These are phyloP conservation scores for Electrophaes corylata DNA, from an alignment of 2,888 invertebrate species.

Conservation along the genomic window DNA sequence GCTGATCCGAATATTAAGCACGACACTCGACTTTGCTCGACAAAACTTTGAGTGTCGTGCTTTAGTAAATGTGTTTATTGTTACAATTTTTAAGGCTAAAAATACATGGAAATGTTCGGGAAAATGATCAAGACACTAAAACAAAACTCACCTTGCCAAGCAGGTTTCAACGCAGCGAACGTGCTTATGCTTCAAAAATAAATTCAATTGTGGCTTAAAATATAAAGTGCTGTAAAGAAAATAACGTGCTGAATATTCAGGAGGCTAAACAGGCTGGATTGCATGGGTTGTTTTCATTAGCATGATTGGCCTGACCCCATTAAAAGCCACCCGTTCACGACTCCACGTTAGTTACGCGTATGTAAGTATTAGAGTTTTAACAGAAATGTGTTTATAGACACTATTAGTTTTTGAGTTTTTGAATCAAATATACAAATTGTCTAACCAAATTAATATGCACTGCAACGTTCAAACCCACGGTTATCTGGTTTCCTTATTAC, in stretches of 20 bases:
- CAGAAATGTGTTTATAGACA: constrained; percentile 13
- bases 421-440: too few relatives aligned
- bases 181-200: constrained; percentile 32
- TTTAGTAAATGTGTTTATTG: too few relatives aligned
- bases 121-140: too few relatives aligned
- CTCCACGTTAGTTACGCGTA: constrained; percentile 35
- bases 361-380: constrained; percentile 1
- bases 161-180: not conserved
- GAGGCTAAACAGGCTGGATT: constrained; percentile 64
- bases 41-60: too few relatives aligned
- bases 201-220: constrained; percentile 65
- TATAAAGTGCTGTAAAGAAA: constrained; percentile 74
- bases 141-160: not conserved
- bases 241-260: constrained; percentile 77
- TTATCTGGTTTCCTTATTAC: too few relatives aligned
- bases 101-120: too few relatives aligned
- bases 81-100: not conserved
- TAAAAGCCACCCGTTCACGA: constrained; percentile 56
- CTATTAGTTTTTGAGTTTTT: too few relatives aligned
- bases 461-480: too few relatives aligned
- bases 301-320: constrained; percentile 79
- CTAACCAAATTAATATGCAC: too few relatives aligned
- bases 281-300: constrained; percentile 81
- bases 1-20: too few relatives aligned
- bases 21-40: too few relatives aligned